Percentiles rank a stretch among this genome's conserved stretches.
Evolutionary conservation across 2,888 invertebrate genomes (phyloP).

Genomic region (Cheilosia impressa): DNA sequence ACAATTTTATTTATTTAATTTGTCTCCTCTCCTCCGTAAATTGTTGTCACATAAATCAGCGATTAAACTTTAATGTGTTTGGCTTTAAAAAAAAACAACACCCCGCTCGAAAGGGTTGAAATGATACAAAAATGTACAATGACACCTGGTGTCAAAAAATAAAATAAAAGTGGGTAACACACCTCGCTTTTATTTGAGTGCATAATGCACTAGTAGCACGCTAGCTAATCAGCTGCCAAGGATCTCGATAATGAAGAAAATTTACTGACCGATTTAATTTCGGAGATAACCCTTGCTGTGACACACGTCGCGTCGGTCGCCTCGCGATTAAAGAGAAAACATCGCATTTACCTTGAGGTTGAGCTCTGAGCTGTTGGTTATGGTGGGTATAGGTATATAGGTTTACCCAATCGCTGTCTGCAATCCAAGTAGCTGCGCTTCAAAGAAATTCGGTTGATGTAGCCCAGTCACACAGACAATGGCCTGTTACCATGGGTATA

Average conservation of each 20-base stretch:
- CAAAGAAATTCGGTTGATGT: not conserved
- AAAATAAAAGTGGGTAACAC: not conserved
- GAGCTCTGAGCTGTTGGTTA: not conserved
- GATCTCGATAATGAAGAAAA: conserved; percentile 52
- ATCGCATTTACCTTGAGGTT: not conserved
- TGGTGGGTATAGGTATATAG: not conserved
- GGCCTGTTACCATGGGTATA: too few species aligned
- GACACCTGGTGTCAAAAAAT: conserved; percentile 43
- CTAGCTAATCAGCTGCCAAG: conserved; percentile 35
- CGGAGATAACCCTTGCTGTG: conserved; percentile 42
- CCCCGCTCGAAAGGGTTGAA: conserved; percentile 15
- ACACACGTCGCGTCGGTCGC: conserved; percentile 15
- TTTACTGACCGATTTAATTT: conserved; percentile 58
- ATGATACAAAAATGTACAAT: conserved; percentile 20
- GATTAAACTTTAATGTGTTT: conserved; percentile 64
- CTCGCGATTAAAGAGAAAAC: conserved; percentile 5
- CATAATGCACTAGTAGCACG: conserved; percentile 57
- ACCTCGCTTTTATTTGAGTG: conserved; percentile 31
- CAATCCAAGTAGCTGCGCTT: conserved; percentile 6
- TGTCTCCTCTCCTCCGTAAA: conserved; percentile 29
- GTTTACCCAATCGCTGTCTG: not conserved
- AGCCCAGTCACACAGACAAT: too few species aligned
- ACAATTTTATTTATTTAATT: conserved; percentile 70
- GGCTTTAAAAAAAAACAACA: conserved; percentile 27
- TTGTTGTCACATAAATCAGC: conserved; percentile 65